Base-by-base conservation (phyloP, 2,888 invertebrate species). In the Octodonta nipae region DNA sequence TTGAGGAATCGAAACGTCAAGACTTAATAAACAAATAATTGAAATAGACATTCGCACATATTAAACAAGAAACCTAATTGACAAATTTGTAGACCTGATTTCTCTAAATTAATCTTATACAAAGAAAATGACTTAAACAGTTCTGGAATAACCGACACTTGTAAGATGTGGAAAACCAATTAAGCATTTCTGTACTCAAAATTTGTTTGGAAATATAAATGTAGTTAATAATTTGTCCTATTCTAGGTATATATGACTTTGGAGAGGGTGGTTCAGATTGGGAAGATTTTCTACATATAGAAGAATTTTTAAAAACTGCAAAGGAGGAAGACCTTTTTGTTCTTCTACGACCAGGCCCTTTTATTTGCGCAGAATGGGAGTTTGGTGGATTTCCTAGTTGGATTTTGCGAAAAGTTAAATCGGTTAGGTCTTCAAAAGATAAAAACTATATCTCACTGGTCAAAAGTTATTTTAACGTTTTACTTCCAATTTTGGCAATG, bases 311-410 rank as follows among this genome's bases (percentile, higher is more conserved):
- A 4, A 63, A 73, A 42, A 63, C 70, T 2, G 91, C 89, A 0
- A 73, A 30, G 30, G 74, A 79, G 44, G 24, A 64, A 72, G 46
- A 63, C 69, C 8, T 91, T 26, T 60, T 78, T 12, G 87, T 88
- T 1, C 71, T 92, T 28, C 61, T 92, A 1, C 66, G 92, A 13
- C 80, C 86, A 0, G 92, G 92, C 0, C 92, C 92, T 0, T 93
- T 86, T 51, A 89, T 92, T 44, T 88, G 89, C 58, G 86, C 84
- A 10, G 92, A 93, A 65, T 76, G 88, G 62, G 91, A 92, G 36
- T 62, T 60, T 37, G 63, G 63, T 8, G 62, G 63, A 2, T 45
- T 62, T 11, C 60, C 60, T 3, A 54, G 52, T 36, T 55, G 55
- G 55, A 35, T 56, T 13, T 32, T 55, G 16, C 40, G 63, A 15